These are phyloP conservation scores for Oppia nitens DNA, from an alignment of 1,140 invertebrate species.

Conservation along the genomic window DNA sequence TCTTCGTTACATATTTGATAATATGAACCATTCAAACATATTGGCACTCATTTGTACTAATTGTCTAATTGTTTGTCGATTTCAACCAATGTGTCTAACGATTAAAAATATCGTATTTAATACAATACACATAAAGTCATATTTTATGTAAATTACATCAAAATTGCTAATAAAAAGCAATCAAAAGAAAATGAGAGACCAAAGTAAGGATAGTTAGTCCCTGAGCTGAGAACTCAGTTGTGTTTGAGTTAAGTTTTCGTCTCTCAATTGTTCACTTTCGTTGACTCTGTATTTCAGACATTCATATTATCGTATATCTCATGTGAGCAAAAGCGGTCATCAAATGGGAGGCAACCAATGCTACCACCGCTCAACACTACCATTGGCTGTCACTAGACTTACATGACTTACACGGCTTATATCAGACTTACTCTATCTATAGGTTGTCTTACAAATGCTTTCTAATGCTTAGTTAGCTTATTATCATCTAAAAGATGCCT, in stretches of 20 bases:
- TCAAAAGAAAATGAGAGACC: neutral
- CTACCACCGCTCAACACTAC: neutral
- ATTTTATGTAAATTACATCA: too few species aligned
- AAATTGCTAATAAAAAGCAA: neutral
- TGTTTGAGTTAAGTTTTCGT: neutral
- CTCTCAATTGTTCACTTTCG: neutral
- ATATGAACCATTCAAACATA: too few species aligned
- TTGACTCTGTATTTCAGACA: neutral
- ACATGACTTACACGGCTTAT: neutral
- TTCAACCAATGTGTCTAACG: too few species aligned
- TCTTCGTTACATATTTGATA: too few species aligned
- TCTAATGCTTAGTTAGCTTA: neutral
- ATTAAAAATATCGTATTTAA: too few species aligned
- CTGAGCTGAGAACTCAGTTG: neutral
- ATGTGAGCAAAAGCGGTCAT: neutral
- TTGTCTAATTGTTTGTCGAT: neutral
- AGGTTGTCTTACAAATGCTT: neutral
- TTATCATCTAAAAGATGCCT: neutral
- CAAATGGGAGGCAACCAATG: neutral
- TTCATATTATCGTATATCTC: neutral
- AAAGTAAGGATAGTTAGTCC: too few species aligned
- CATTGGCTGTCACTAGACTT: neutral
- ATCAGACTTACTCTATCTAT: too few species aligned
- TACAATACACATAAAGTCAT: too few species aligned
- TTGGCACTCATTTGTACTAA: constrained; percentile 7